Conservation (phyloP, 2,797 vertebrate genomes). For the Ctenosaura bakeri region DNA sequence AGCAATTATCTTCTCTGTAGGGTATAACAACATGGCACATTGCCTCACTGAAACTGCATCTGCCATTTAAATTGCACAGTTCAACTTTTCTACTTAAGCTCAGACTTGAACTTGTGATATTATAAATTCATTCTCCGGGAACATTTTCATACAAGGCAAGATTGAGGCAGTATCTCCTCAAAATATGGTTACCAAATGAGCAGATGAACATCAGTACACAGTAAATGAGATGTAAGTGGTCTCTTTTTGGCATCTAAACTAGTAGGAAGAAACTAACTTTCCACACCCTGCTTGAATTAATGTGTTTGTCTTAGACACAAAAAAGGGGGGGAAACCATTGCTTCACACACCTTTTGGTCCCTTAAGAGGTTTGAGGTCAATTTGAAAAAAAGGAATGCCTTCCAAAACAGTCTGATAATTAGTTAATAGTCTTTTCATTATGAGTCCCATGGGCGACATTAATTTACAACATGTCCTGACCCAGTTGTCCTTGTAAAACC, state of each 20-base stretch:
- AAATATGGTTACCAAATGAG: conserved; percentile 2
- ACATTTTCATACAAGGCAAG: conserved; percentile 26
- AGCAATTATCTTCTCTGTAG: conserved; percentile 70
- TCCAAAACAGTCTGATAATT: conserved; percentile 74
- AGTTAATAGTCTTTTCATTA: conserved; percentile 75
- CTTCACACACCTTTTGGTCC: conserved; percentile 59
- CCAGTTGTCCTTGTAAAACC: conserved; percentile 74
- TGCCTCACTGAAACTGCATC: conserved; percentile 59
- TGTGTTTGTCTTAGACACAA: conserved; percentile 50
- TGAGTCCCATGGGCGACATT: conserved; percentile 67
- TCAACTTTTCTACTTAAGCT: conserved; percentile 62
- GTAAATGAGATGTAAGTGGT: not conserved
- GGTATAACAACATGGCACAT: conserved; percentile 47
- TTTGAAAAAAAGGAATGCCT: conserved; percentile 70
- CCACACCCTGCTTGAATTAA: not conserved
- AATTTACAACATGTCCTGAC: conserved; percentile 68
- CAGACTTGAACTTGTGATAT: conserved; percentile 54
- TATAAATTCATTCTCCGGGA: conserved; percentile 66
- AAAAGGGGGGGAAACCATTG: conserved; percentile 51
- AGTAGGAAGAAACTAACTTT: conserved; percentile 24
- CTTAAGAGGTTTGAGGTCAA: conserved; percentile 68
- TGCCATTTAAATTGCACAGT: conserved; percentile 60
- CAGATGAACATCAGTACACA: not conserved
- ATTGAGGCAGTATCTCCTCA: not conserved
- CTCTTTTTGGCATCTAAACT: conserved; percentile 8